Conservation (phyloP, 2,888 invertebrate species). For the Ornithoptera alexandrae region DNA sequence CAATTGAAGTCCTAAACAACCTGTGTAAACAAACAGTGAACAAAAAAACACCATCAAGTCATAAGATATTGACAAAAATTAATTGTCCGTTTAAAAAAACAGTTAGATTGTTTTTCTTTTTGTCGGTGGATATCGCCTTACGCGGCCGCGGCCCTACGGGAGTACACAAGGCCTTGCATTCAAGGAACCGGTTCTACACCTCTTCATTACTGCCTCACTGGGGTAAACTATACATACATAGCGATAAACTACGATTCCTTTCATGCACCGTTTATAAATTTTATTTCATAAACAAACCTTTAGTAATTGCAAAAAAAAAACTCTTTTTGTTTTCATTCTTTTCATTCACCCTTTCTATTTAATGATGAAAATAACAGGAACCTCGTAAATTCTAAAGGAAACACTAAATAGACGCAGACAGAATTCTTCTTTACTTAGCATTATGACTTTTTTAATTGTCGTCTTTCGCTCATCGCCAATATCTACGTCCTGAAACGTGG, state of each 20-base stretch:
- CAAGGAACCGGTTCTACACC: slow-evolving; percentile 55
- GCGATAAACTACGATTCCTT: slow-evolving; percentile 38
- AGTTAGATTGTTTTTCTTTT: slow-evolving; percentile 29
- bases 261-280: slow-evolving; percentile 21
- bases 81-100: slow-evolving; percentile 28
- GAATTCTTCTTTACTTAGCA: too few species aligned
- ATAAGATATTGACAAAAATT: slow-evolving; percentile 30
- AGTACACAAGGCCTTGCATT: slow-evolving; percentile 37
- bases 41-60: slow-evolving; percentile 7
- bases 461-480: too few species aligned
- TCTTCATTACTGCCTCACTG: slow-evolving; percentile 53
- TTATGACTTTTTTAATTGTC: too few species aligned
- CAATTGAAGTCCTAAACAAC: not conserved
- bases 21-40: not conserved
- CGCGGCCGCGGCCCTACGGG: slow-evolving; percentile 24
- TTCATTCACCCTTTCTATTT: not conserved
- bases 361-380: not conserved
- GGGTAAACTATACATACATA: slow-evolving; percentile 35
- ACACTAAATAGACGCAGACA: too few species aligned
- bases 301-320: not conserved
- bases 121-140: slow-evolving; percentile 26
- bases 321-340: not conserved
- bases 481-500: too few species aligned
- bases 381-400: not conserved
- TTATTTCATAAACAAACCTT: slow-evolving; percentile 6